phyloP scores from a whole-genome alignment of 2,888 invertebrate genomes.

The Strigamia transsilvanica region DNA sequence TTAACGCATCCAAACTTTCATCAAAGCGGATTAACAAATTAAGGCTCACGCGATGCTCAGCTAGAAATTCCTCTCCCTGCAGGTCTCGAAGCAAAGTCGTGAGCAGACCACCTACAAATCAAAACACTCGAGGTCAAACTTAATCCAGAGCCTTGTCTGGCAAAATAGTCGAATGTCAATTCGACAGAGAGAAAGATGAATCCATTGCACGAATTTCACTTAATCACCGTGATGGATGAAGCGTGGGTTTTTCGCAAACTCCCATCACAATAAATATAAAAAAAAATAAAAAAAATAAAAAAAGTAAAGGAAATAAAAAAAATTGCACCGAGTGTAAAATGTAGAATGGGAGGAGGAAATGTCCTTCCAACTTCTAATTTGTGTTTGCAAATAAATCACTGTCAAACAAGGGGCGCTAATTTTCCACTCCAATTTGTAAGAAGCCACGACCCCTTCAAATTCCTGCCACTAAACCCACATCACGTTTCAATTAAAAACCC shows the following conservation, averaged over 20 bases:
- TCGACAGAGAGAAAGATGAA: background rate
- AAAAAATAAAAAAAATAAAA: background rate
- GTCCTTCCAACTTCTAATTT: constrained; percentile 38
- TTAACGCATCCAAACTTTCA: background rate
- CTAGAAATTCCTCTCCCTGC: background rate
- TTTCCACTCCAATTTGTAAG: constrained; percentile 32
- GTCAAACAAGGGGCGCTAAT: constrained; percentile 38
- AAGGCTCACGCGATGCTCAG: background rate
- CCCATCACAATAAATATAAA: constrained; percentile 12
- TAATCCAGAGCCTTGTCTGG: background rate
- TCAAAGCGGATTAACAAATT: constrained; percentile 17
- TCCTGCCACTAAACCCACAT: constrained; percentile 38
- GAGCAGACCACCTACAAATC: background rate
- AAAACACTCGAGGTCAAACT: background rate
- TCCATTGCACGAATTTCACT: constrained; percentile 32
- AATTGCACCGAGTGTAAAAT: background rate
- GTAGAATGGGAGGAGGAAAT: background rate
- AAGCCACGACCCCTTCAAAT: constrained; percentile 37
- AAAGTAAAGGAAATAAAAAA: too few species aligned
- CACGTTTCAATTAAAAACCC: constrained; percentile 23
- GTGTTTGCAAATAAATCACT: constrained; percentile 37
- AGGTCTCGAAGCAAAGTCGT: too few species aligned
- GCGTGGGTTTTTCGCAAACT: background rate
- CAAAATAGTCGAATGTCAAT: background rate
- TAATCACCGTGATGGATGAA: constrained; percentile 24